These are phyloP conservation scores for Dasypolia templi DNA, from an alignment of 2,888 invertebrate species.

Conservation along the genomic window DNA sequence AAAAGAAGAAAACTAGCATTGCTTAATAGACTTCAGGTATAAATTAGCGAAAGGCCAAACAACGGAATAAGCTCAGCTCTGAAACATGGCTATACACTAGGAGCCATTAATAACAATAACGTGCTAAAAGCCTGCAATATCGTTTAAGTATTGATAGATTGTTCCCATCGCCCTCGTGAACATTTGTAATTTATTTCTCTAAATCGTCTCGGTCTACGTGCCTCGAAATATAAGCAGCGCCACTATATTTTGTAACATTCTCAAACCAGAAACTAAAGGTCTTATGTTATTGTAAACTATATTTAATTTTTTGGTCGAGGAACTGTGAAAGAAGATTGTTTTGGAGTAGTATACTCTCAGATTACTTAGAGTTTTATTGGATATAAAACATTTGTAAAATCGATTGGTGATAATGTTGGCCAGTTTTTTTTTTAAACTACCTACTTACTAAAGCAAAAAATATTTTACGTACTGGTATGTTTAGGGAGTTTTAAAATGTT, in stretches of 20 bases:
- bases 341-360: neutral
- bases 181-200: constrained; percentile 63
- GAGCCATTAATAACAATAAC: constrained; percentile 56
- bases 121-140: constrained; percentile 58
- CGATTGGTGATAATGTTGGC: neutral
- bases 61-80: constrained; percentile 2
- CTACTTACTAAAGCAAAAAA: neutral
- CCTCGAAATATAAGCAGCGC: constrained; percentile 46
- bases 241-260: constrained; percentile 29
- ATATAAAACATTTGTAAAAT: neutral
- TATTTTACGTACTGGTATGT: neutral
- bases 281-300: constrained; percentile 17
- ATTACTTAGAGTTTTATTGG: neutral
- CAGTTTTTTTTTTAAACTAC: neutral
- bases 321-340: neutral
- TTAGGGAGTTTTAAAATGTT: neutral
- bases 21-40: neutral
- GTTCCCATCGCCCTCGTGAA: constrained; percentile 49
- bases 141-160: constrained; percentile 63
- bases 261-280: constrained; percentile 32
- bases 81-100: constrained; percentile 12
- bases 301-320: constrained; percentile 2
- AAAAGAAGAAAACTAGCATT: neutral
- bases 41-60: neutral
- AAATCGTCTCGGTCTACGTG: constrained; percentile 61